Base-by-base conservation (phyloP, 1,140 invertebrate genomes). In the Cephus cinctus region DNA sequence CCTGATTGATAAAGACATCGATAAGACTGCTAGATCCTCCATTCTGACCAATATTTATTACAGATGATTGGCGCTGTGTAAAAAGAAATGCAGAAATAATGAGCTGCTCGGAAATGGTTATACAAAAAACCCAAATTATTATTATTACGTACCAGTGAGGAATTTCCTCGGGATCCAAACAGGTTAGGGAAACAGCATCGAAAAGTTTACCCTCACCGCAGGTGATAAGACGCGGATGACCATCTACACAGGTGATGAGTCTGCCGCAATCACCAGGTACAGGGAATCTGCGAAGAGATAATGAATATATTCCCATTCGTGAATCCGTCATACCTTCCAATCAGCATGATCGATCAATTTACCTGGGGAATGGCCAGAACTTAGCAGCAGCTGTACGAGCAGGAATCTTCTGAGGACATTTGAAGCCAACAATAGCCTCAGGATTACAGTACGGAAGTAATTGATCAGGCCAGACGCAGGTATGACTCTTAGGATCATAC, bases 381-480 rank as follows among this genome's bases (percentile, higher is more conserved):
- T 87, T 87, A 50, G 89, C 87, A 15, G 89, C 83, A 51, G 86
- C 78, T 27, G 86, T 84, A 62, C 87, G 79, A n/a, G 87, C 79
- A 50, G 89, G 87, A 25, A 90, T 81, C 67, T 92, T 89, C 1
- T 83, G 82, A 6, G 92, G 92, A 58, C 89, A 91, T 60, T 88
- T 90, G 78, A 91, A 91, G 44, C 88, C 88, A 41, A 90, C 83
- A 39, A 91, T 83, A 56, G 84, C 85, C 82, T 94, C 91, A 39
- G 91, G 89, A 67, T 92, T 90, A 75, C 92, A 96, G 61, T 81
- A 83, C 32, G 91, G 88, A 30, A 90, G 73, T 1, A 95, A 79
- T 38, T 92, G 83, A 79, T 96, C 93, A 6, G 93, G 92, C 92
- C 92, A 96, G 65, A 95, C 93, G 80, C 93, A 96, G 16, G 84